Conservation (phyloP, 2,113 vertebrate genomes). For the Ameiurus melas region DNA sequence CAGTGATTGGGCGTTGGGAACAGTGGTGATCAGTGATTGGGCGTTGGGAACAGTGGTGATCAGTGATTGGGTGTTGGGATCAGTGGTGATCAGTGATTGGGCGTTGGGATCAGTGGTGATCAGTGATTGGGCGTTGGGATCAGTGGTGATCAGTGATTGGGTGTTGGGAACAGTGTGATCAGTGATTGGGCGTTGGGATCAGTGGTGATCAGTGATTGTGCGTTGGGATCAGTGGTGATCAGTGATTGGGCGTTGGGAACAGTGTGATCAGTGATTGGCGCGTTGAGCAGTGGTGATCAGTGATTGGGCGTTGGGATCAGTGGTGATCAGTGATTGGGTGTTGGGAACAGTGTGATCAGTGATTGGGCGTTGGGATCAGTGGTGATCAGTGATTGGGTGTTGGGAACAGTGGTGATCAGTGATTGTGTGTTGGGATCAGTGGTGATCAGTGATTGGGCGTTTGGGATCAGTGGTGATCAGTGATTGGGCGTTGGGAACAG, state of each 20-base stretch:
- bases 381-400: not conserved
- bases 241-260: not conserved
- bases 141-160: not conserved
- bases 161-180: not conserved
- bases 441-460: not conserved
- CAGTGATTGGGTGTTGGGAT: no score
- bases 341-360: no score
- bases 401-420: not conserved
- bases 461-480: not conserved
- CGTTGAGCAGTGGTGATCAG: not conserved
- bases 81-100: constrained; percentile 2
- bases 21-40: not conserved
- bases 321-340: no score
- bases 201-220: not conserved
- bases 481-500: not conserved
- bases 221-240: not conserved
- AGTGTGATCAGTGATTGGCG: no score
- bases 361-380: not conserved
- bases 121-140: not conserved
- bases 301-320: not conserved
- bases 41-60: not conserved
- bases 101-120: not conserved
- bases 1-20: not conserved
- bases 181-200: not conserved
- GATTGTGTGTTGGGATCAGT: not conserved